Conservation (phyloP, 1,140 invertebrate genomes). For the Sipha flava region DNA sequence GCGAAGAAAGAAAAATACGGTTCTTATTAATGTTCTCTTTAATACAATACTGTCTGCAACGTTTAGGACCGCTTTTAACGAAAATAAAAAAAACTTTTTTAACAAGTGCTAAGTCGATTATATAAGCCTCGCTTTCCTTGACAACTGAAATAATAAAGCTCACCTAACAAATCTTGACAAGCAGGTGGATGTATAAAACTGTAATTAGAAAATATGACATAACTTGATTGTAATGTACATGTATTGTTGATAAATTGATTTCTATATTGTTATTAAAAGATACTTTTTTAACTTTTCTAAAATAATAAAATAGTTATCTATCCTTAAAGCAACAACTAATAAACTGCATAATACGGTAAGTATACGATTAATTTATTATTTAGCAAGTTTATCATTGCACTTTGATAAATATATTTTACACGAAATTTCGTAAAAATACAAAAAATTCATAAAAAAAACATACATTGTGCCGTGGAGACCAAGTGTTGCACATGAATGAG, state of each 20-base stretch:
- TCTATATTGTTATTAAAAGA: not conserved
- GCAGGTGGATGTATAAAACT: not conserved
- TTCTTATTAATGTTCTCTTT: constrained; percentile 12
- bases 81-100: not conserved
- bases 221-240: too few species aligned
- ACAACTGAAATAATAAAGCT: not conserved
- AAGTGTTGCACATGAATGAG: constrained; percentile 72
- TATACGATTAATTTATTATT: not conserved
- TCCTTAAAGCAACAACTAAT: not conserved
- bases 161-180: not conserved
- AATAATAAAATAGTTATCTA: too few species aligned
- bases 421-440: not conserved
- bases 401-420: not conserved
- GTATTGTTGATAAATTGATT: not conserved
- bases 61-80: constrained; percentile 15
- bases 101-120: constrained; percentile 19
- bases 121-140: not conserved
- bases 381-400: not conserved
- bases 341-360: not conserved
- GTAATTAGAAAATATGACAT: not conserved
- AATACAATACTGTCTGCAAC: constrained; percentile 7
- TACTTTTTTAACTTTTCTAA: not conserved
- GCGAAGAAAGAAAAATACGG: constrained; percentile 11
- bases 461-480: constrained; percentile 79
- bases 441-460: constrained; percentile 45